Base-by-base conservation (phyloP, 1,140 invertebrate genomes). In the Eupristina koningsbergeri region DNA sequence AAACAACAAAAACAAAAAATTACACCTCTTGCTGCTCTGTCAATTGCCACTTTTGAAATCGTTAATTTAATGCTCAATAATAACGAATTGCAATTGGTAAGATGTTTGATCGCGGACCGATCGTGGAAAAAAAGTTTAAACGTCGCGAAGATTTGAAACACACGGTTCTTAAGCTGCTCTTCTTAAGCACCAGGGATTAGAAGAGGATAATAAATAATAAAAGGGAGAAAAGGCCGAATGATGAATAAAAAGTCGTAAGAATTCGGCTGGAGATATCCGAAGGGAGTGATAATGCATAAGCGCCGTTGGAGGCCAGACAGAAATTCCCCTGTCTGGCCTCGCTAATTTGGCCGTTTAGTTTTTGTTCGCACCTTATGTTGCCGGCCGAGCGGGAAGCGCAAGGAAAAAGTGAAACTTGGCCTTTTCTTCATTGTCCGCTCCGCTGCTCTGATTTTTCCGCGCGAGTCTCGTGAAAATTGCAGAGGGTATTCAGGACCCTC, bases 321-420 rank as follows among this genome's bases (percentile, higher is more conserved):
- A 17, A 53, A 34, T 39, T 41, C 47, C 13, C 84, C 13, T 58
- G 63, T 74, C 26, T 64, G n/a, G n/a, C n/a, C n/a, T n/a, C n/a
- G 82, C 78, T 81, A 80, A 86, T 76, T 81, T 13, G 34, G 7
- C 31, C 61, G 63, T 78, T 86, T 53, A 76, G 69, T 88, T 87
- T 86, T 87, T 84, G 26, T 47, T 39, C 19, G 31, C 64, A 29
- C 63, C n/a, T 61, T 8, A 45, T 26, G 39, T 61, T 34, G 17
- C 17, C 0, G 3, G 19, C 31, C 58, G 41, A 45, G n/a, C 47
- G 50, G 53, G 17, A 53, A 29, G 81, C 34, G 73, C 75, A 64
- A 84, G 75, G 85, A 85, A 89, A 91, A 91, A 91, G 91, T 91
- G 87, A 92, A 91, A 91, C 89, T 90, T 86, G 58, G 64, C 0